Conservation (phyloP, 2,113 vertebrate species). For the Nycticebus coucang region DNA sequence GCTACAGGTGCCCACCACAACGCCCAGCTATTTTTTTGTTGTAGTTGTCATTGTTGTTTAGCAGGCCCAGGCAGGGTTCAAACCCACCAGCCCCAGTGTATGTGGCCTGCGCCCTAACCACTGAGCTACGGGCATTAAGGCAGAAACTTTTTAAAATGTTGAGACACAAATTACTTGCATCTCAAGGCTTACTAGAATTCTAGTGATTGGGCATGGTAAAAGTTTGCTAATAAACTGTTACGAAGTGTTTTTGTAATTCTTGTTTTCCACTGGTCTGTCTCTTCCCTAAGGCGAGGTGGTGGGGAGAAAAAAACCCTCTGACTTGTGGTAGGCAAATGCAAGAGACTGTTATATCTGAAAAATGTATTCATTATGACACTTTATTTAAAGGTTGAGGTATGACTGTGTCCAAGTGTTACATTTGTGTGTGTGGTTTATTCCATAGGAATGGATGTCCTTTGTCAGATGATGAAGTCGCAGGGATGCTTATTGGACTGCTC, state of each 20-base stretch:
- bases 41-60: no score
- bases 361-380: neutral
- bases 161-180: neutral
- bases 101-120: no score
- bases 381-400: neutral
- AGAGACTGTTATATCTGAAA: neutral
- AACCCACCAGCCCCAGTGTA: no score
- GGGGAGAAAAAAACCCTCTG: neutral
- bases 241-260: neutral
- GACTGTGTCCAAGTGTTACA: neutral
- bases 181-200: neutral
- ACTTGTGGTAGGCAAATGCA: neutral
- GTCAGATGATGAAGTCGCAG: constrained; percentile 91
- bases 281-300: neutral
- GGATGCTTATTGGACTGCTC: constrained; percentile 96
- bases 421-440: constrained; percentile 12
- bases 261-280: neutral
- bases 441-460: constrained; percentile 90
- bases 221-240: neutral
- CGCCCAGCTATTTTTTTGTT: no score
- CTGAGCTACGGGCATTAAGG: no score
- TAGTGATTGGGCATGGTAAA: neutral
- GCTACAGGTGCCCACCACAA: no score
- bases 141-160: neutral
- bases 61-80: no score